Evolutionary conservation across 2,113 vertebrate species (phyloP).

Genomic region (Piliocolobus tephrosceles): DNA sequence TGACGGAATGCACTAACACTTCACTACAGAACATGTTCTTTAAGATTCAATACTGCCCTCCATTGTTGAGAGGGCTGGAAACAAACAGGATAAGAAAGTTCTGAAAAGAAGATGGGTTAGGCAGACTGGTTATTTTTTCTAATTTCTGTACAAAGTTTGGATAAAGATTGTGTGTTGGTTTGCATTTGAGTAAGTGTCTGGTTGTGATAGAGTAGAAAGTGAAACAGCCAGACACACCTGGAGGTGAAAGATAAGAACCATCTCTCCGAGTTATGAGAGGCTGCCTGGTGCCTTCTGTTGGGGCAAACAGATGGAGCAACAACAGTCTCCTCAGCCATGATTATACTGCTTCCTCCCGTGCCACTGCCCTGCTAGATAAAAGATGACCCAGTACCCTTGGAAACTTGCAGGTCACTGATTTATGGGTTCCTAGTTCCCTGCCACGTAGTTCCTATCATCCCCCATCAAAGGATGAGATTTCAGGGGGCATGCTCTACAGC

Average conservation of each 20-base stretch:
- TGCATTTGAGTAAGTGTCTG: background rate
- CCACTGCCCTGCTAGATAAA: background rate
- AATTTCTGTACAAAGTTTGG: background rate
- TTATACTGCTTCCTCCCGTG: background rate
- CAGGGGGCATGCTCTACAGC: background rate
- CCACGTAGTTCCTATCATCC: background rate
- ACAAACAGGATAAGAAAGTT: background rate
- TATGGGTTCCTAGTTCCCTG: background rate
- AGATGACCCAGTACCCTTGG: background rate
- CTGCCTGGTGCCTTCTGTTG: background rate
- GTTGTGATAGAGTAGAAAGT: background rate
- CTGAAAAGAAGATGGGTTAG: background rate
- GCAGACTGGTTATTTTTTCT: background rate
- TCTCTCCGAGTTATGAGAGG: background rate
- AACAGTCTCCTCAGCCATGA: fast-evolving
- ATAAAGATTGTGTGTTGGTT: background rate
- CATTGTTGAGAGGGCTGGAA: background rate
- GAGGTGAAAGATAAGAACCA: background rate
- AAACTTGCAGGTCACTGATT: background rate
- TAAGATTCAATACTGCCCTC: background rate
- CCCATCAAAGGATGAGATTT: background rate
- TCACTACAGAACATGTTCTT: background rate
- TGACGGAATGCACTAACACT: fast-evolving
- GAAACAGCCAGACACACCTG: background rate
- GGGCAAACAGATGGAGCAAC: background rate